Percentiles rank a stretch among this genome's conserved stretches.
Conservation (phyloP, 2,797 vertebrate genomes). For the Eulemur rubriventer region DNA sequence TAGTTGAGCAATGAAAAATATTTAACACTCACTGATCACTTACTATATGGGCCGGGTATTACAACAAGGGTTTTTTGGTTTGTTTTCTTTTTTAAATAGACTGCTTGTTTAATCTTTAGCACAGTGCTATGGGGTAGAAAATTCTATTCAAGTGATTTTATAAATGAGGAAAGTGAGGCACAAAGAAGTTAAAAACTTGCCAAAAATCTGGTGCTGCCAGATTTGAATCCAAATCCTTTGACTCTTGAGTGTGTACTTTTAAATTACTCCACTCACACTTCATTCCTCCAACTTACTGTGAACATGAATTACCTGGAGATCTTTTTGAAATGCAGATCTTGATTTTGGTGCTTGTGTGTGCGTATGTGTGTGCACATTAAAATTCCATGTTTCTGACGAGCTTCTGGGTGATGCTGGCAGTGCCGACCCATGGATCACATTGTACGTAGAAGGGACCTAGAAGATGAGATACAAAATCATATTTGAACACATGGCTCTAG, state of each 20-base stretch:
- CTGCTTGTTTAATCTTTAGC: background rate
- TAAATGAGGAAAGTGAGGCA: background rate
- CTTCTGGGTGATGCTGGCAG: background rate
- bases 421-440: background rate
- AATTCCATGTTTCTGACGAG: background rate
- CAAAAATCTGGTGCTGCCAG: background rate
- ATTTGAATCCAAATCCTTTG: too few relatives aligned
- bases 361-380: background rate
- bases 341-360: background rate
- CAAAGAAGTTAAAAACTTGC: background rate
- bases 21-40: background rate
- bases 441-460: background rate
- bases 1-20: background rate
- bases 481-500: background rate
- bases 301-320: background rate
- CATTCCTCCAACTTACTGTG: background rate
- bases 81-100: background rate
- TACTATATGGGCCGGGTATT: too few relatives aligned
- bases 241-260: background rate
- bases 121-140: background rate
- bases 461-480: background rate
- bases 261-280: background rate
- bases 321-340: background rate
- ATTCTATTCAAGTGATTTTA: background rate
- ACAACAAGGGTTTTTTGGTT: background rate